phyloP scores from a whole-genome alignment of 2,113 vertebrate genomes.

The Buteo buteo region DNA sequence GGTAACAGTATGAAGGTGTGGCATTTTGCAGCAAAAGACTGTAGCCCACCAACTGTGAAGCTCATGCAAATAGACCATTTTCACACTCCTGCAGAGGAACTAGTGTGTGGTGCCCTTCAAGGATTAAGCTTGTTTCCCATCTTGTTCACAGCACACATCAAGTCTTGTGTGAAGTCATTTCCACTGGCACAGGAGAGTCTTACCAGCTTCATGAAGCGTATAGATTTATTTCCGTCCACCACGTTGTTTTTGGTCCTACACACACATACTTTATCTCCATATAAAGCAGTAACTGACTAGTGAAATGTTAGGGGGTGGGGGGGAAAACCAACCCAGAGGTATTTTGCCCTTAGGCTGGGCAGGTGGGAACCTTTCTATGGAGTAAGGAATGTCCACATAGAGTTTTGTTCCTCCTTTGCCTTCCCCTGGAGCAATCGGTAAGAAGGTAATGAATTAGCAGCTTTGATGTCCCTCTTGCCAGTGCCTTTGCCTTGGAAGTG shows the following conservation, averaged over 20 bases:
- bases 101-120: not conserved
- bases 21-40: not conserved
- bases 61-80: not conserved
- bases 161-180: not conserved
- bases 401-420: not conserved
- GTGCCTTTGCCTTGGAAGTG: not conserved
- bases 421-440: accelerated
- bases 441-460: not conserved
- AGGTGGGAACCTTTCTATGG: not conserved
- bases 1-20: not conserved
- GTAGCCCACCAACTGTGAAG: not conserved
- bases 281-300: not conserved
- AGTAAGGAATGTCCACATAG: not conserved
- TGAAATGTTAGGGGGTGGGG: not conserved
- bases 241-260: not conserved
- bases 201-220: not conserved
- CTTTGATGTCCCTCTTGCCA: not conserved
- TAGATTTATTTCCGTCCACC: not conserved
- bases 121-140: not conserved
- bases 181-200: not conserved
- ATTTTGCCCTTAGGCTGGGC: not conserved
- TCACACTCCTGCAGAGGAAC: not conserved
- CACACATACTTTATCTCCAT: not conserved
- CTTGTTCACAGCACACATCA: not conserved
- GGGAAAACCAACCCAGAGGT: not conserved